Base-by-base conservation (phyloP, 1,140 invertebrate genomes). In the Hyphantria cunea region DNA sequence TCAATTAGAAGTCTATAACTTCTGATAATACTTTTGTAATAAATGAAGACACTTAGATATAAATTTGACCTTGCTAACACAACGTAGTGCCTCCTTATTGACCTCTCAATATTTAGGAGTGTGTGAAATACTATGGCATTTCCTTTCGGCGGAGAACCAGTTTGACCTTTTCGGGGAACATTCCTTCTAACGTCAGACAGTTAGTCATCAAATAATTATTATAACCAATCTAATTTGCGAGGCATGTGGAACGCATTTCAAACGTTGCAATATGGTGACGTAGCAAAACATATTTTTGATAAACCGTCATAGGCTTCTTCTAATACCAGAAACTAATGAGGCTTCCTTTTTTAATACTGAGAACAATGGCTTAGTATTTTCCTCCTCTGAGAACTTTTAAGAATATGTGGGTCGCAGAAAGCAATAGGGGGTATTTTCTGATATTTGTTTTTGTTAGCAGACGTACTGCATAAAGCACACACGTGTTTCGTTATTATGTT, bases 191-290 rank as follows among this genome's bases (percentile, higher is more conserved):
- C 60, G 14, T 68, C 52, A 64, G 39, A 47, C 50, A 58, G 64
- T 80, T 76, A 80, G 71, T 80, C 75, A 80, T 72, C 73, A 58
- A 56, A 70, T 65, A 64, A 31, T 66, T 60, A 63, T 68, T 56
- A 65, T 63, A 70, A 54, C 14, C 37, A 39, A 58, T 49, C 37
- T 64, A 15, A 14, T 47, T 34, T 53, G 62, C 39, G 60, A 12
- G 66, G 66, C 53, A 75, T 69, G 62, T 51, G 39, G 37, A 59
- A 64, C 54, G 68, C 48, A 42, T 49, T 13, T 44, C 14, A 33
- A 34, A 17, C 32, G 52, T 32, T 47, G 45, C 47, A 44, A 47
- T 32, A 58, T 62, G 13, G 13, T 9, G 41, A 42, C 51, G 59
- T 53, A 48, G 49, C 48, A n/a, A 3, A 44, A 17, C 17, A 11